Base-by-base conservation (phyloP, 1,140 invertebrate genomes). In the Halyomorpha halys region DNA sequence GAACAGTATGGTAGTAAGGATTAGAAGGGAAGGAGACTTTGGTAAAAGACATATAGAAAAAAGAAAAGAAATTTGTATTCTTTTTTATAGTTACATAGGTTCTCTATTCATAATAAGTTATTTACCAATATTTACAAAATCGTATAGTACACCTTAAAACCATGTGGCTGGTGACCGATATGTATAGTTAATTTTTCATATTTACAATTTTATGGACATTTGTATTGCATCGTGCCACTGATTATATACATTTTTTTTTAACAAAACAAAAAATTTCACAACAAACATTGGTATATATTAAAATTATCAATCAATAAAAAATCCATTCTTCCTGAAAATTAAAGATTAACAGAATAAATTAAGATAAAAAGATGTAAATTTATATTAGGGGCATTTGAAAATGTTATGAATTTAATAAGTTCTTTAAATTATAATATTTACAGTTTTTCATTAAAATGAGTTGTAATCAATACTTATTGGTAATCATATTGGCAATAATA, bases 151-250 rank as follows among this genome's bases (percentile, higher is more conserved):
- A 56, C 53, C 53, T 25, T 49, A 23, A 56, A 23, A 56, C 53
- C 53, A 56, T 4, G 9, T 56, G 53, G 53, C 53, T 25, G 53
- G 53, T 56, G 53, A 23, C 53, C 21, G 53, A 56, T 56, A 56
- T 56, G 53, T 56, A 56, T 56, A 56, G 23, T 23, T 56, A 23
- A 56, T 23, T 11, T 56, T 56, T 56, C 18, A 23, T 23, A 23
- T 23, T 56, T 23, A 19, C 18, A 25, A 13, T 56, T 49, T 13
- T 56, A 23, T 56, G 53, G 53, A 56, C 53, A 56, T 23, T 6
- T 56, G 53, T 56, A 56, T 56, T 56, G 53, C 53, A 56, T 56
- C 53, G 53, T 56, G 53, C 53, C 53, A 56, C 53, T 56, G 53
- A 23, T 56, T 56, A 23, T 56, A 27, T 56, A 56, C 53, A 56